Evolutionary conservation across 30 jellyfish, hydroid and myxozoan species (phyloP), one percentile per base, ranked within the genome.

Genomic region (Aurelia sp.): DNA sequence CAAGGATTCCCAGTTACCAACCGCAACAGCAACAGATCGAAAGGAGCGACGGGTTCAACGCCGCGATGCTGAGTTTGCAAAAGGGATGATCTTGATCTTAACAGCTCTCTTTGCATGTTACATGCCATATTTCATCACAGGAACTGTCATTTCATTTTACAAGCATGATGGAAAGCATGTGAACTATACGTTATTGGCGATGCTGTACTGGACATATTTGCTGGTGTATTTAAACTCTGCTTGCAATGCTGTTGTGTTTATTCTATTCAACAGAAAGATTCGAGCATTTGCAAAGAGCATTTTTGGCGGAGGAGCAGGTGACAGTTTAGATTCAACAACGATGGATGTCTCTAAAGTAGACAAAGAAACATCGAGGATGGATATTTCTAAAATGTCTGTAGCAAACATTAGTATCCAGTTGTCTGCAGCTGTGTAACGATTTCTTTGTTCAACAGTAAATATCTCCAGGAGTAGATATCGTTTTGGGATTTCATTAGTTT

Each of bases 171-270:
- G 13, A 44, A 67, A 31, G 13, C 69, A 59, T 33, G 8, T 16
- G 47, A 52, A 44, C 44, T 10, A 3, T n/a, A 12, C 73, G 21
- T 51, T 19, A 53, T 63, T 35, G 10, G 0, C 52, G 72, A 15
- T 38, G 52, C 85, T 73, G 53, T 73, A 35, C 57, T 73, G 85
- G 85, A 73, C 85, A 51, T 35, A 35, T 30, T 35, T 80, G 13
- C 72, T 80, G 21, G 60, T 47, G 44, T 80, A 80, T 33, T 50
- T 67, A 16, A 80, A 80, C 53, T 80, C 90, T 5, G n/a, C 83
- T 27, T 50, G 66, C 70, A 80, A 80, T 44, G 82, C 90, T 15
- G 1, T 63, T 22, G 67, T 80, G 44, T 20, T 80, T 63, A 18
- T 66, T 19, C 17, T 67, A n/a, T 66, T 64, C 63, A 80, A 80